These are phyloP conservation scores for Bombycilla garrulus DNA, from an alignment of 2,113 vertebrate genomes.

Conservation along the genomic window DNA sequence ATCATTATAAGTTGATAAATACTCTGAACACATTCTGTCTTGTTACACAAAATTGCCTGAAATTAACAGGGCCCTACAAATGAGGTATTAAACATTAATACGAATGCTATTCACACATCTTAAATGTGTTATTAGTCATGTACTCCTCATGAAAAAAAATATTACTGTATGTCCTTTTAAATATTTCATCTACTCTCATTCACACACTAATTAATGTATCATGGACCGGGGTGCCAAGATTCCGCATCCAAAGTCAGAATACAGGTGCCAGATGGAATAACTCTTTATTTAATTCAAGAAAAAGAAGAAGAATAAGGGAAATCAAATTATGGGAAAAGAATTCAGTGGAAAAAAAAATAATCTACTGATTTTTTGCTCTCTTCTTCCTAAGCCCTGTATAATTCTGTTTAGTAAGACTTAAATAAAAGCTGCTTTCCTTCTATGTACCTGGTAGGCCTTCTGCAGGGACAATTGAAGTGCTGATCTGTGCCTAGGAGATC, in stretches of 20 bases:
- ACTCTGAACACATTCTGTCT: background rate
- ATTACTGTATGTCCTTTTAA: background rate
- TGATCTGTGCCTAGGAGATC: background rate
- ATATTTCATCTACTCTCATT: background rate
- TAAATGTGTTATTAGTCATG: background rate
- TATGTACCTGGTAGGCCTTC: background rate
- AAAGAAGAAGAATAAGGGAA: rapidly evolving
- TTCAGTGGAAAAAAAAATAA: background rate
- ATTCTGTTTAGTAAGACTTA: background rate
- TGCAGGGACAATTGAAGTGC: background rate
- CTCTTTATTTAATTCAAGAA: background rate
- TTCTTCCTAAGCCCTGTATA: background rate
- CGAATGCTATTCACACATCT: background rate
- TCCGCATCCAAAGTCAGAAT: background rate
- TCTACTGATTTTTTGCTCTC: background rate
- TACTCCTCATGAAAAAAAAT: background rate
- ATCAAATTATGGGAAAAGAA: background rate
- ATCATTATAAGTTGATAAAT: background rate
- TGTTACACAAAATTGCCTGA: background rate
- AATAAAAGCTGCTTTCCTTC: background rate
- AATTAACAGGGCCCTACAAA: background rate
- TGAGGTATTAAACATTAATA: background rate
- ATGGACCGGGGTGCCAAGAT: background rate
- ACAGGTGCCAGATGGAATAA: background rate
- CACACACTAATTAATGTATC: background rate